Evolutionary conservation across 2,888 invertebrate species (phyloP).

Genomic region (Gryllus longicercus): DNA sequence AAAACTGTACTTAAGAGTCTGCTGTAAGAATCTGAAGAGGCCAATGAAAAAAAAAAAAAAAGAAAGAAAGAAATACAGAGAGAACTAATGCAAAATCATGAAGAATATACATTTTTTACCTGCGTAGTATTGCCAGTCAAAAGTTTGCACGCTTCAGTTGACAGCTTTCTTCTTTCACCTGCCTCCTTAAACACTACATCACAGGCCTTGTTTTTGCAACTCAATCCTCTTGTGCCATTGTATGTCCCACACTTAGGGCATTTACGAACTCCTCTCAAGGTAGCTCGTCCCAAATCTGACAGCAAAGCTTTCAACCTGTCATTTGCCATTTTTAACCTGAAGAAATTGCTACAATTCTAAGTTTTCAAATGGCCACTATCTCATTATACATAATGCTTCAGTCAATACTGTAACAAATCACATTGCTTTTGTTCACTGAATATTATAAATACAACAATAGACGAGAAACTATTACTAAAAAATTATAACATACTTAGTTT

Average conservation of each 20-base stretch:
- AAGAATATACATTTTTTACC: conserved; percentile 42
- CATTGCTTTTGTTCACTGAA: no score
- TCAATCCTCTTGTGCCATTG: conserved; percentile 71
- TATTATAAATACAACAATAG: no score
- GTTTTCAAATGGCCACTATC: no score
- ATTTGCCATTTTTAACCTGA: conserved; percentile 43
- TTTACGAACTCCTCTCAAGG: conserved; percentile 66
- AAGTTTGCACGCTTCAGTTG: conserved; percentile 63
- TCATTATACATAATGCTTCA: no score
- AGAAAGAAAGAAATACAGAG: no score
- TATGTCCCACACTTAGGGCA: conserved; percentile 72
- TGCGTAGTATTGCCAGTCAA: conserved; percentile 59
- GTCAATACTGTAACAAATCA: no score
- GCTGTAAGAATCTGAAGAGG: neutral
- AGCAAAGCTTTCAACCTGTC: conserved; percentile 48
- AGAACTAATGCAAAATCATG: neutral
- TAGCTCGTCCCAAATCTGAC: conserved; percentile 60
- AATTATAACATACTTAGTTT: no score
- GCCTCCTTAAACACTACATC: conserved; percentile 63
- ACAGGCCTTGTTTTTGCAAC: conserved; percentile 69
- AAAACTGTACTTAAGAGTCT: no score
- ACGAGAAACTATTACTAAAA: no score
- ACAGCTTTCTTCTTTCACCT: conserved; percentile 54
- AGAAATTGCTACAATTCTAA: no score
- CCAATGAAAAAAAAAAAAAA: neutral